phyloP scores from a whole-genome alignment of 2,888 invertebrate genomes.

The Oxyscelio sp. region DNA sequence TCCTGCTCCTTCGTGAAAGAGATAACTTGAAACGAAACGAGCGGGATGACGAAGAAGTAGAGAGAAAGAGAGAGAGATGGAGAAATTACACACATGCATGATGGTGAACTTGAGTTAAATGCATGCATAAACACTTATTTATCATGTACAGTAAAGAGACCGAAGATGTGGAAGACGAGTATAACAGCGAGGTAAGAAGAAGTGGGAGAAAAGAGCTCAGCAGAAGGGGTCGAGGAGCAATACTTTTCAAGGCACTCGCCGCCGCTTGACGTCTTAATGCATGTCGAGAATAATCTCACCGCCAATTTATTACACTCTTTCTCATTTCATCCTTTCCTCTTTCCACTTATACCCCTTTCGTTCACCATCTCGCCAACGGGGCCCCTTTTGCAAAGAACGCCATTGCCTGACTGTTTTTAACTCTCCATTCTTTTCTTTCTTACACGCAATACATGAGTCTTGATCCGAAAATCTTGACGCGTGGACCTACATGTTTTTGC shows the following conservation, averaged over 20 bases:
- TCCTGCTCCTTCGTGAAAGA: constrained; percentile 79
- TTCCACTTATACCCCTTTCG: constrained; percentile 63
- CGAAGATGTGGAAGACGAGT: constrained; percentile 63
- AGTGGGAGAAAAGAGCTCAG: constrained; percentile 77
- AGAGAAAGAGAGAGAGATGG: constrained; percentile 40
- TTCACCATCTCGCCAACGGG: constrained; percentile 37
- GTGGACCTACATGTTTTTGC: constrained; percentile 74
- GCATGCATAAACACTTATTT: constrained; percentile 74
- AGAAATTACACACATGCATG: constrained; percentile 47
- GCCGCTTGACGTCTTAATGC: constrained; percentile 89
- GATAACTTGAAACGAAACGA: constrained; percentile 61
- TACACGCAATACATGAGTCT: constrained; percentile 53
- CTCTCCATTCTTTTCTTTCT: constrained; percentile 57
- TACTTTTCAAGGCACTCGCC: constrained; percentile 87
- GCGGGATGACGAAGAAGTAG: constrained; percentile 40
- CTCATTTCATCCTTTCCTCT: constrained; percentile 86
- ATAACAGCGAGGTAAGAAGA: constrained; percentile 68
- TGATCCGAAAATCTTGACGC: constrained; percentile 68
- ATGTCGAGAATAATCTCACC: constrained; percentile 88
- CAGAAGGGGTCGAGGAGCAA: constrained; percentile 88
- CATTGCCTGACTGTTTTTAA: constrained; percentile 62
- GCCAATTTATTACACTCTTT: constrained; percentile 89
- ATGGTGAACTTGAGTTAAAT: constrained; percentile 53
- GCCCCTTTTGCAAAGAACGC: constrained; percentile 64
- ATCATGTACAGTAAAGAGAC: constrained; percentile 66